Evolutionary conservation across 2,797 vertebrate genomes (phyloP).

Genomic region (Hipposideros larvatus): DNA sequence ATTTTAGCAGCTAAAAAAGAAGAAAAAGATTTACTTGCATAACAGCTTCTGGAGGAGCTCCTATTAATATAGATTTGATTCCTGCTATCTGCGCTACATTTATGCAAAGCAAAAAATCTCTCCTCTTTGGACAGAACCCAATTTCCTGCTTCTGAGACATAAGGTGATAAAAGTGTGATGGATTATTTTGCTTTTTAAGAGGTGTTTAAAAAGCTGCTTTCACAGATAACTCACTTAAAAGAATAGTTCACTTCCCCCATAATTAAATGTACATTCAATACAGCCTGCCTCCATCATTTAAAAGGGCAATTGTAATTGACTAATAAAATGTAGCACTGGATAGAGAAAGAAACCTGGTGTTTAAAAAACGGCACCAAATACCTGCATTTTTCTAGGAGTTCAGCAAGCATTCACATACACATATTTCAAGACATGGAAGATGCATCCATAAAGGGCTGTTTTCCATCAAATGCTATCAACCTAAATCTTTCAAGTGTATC

Average conservation of each 20-base stretch:
- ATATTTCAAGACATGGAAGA: neutral
- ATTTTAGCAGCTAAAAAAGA: constrained; percentile 26
- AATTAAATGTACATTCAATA: constrained; percentile 11
- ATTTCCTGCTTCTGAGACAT: constrained; percentile 21
- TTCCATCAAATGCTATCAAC: neutral
- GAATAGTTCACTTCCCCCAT: constrained; percentile 16
- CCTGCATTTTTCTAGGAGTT: neutral
- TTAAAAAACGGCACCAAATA: constrained; percentile 11
- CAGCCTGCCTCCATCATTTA: neutral
- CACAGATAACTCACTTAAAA: constrained; percentile 25
- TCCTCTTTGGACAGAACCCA: constrained; percentile 47
- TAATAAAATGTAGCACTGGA: neutral
- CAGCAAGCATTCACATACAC: neutral
- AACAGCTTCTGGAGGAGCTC: neutral
- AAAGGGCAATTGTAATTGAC: neutral
- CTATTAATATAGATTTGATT: constrained; percentile 36
- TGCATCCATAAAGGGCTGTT: neutral
- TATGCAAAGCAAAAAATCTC: constrained; percentile 47
- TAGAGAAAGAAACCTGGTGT: neutral
- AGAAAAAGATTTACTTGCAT: constrained; percentile 21
- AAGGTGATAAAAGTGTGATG: constrained; percentile 45
- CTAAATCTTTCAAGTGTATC: neutral
- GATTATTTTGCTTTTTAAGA: constrained; percentile 52
- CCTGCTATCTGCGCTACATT: neutral
- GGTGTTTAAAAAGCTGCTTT: constrained; percentile 53